Base-by-base conservation (phyloP, 2,113 vertebrate species). In the Edolisoma coerulescens region DNA sequence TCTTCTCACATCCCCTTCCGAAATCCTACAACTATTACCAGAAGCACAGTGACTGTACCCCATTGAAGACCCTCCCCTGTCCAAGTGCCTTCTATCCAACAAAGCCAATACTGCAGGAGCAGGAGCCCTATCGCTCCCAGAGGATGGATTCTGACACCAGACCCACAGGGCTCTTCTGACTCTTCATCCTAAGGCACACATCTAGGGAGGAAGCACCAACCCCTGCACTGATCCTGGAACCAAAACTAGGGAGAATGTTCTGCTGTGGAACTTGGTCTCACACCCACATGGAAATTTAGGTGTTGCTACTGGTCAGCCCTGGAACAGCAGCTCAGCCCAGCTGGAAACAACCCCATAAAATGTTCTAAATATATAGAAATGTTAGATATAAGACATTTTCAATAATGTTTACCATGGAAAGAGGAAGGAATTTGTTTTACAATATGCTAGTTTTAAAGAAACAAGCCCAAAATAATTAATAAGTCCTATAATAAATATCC, bases 81-180 rank as follows among this genome's bases (percentile, higher is more conserved):
- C 35, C 65, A 41, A 77, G 35, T 11, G 49, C 39, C 45, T 35
- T 45, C n/a, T 30, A 53, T 13, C 20, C 7, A 3, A 47, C 14
- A 32, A 53, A 61, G 49, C 11, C 27, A 16, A 22, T 17, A 13
- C 33, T 19, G 50, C 21, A 45, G 16, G 44, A 33, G 49, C 4
- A 14, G 1, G 1, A 53, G 21, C 5, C 2, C 1, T 18, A 2
- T 7, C 0, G 2, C 52, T 63, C 73, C n/a, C 20, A 35, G 47
- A 18, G 30, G 9, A 65, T 4, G 7, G 37, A 53, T 14, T 37
- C 59, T 53, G 44, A 68, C 65, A 59, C 27, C 81, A 63, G 44
- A 53, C 3, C 11, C 45, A 41, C 5, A 22, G 17, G 13, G 23
- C 45, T 69, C 56, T 37, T 59, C 73, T 49, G 33, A 69, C 22